Conservation (phyloP, 2,888 invertebrate genomes). For the Yponomeuta cagnagella region DNA sequence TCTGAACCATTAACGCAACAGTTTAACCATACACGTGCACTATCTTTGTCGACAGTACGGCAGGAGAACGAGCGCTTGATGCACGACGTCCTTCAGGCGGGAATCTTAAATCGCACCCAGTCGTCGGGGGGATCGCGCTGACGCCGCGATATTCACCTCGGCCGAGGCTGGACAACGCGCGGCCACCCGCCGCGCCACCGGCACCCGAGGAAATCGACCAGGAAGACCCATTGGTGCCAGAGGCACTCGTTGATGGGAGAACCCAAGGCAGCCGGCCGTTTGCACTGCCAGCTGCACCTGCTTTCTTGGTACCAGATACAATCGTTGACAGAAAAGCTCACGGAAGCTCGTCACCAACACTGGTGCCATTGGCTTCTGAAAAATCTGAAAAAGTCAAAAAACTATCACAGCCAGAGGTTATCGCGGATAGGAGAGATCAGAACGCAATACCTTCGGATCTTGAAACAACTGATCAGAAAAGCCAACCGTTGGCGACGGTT, state of each 20-base stretch:
- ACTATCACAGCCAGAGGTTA: not conserved
- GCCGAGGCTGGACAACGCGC: slow-evolving; percentile 62
- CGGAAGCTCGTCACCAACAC: not conserved
- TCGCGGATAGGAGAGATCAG: too few species aligned
- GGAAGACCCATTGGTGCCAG: not conserved
- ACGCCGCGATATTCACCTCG: slow-evolving; percentile 73
- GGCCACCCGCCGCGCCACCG: slow-evolving; percentile 67
- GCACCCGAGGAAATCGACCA: slow-evolving; percentile 27
- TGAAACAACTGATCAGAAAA: not conserved
- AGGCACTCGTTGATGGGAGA: slow-evolving; percentile 9
- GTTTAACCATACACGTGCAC: slow-evolving; percentile 15
- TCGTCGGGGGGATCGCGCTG: slow-evolving; percentile 72
- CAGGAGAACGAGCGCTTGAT: slow-evolving; percentile 92
- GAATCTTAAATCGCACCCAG: slow-evolving; percentile 74
- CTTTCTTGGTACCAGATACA: slow-evolving; percentile 18
- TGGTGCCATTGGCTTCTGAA: slow-evolving; percentile 15
- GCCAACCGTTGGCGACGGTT: not conserved
- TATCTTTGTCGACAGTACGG: slow-evolving; percentile 81
- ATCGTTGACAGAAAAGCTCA: slow-evolving; percentile 13
- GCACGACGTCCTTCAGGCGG: slow-evolving; percentile 83
- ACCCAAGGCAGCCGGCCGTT: slow-evolving; percentile 14
- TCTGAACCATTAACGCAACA: not conserved
- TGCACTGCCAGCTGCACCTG: not conserved
- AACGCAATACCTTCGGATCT: not conserved
- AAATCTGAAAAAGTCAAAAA: not conserved